Conservation (phyloP, 2,113 vertebrate species). For the Cairina moschata region DNA sequence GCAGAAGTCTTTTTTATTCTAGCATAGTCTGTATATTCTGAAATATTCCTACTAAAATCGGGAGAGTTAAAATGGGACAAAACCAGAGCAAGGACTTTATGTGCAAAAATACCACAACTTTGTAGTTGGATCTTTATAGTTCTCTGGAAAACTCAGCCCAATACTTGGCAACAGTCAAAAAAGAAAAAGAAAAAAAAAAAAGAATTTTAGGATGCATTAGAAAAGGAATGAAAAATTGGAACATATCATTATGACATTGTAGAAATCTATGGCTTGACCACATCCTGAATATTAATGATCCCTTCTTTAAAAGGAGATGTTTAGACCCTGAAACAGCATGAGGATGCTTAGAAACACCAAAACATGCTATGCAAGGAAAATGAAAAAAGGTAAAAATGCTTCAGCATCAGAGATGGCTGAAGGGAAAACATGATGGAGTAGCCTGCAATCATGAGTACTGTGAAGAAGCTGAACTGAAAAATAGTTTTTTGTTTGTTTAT, state of each 20-base stretch:
- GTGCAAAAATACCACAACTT: neutral
- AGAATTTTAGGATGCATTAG: neutral
- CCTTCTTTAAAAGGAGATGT: neutral
- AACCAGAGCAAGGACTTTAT: neutral
- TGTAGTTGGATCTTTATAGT: constrained; percentile 11
- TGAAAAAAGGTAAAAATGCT: neutral
- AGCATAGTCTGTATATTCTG: neutral
- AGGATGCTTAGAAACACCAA: neutral
- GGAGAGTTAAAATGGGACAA: neutral
- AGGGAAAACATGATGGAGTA: neutral
- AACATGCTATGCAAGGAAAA: neutral
- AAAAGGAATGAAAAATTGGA: constrained; percentile 32
- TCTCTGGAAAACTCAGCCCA: constrained; percentile 2
- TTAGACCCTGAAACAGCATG: neutral
- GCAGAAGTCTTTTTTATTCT: neutral
- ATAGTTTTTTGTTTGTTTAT: no score
- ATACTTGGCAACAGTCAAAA: constrained; percentile 26
- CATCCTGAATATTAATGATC: constrained; percentile 18
- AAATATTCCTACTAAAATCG: neutral
- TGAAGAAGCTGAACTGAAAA: neutral
- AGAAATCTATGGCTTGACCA: constrained; percentile 23
- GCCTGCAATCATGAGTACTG: neutral
- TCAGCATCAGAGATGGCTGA: neutral
- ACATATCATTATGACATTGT: constrained; percentile 6
- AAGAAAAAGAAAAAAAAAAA: constrained; percentile 13